Evolutionary conservation across 1,140 invertebrate genomes (phyloP), one percentile per base, ranked within the genome.

Genomic region (Orussus abietinus): DNA sequence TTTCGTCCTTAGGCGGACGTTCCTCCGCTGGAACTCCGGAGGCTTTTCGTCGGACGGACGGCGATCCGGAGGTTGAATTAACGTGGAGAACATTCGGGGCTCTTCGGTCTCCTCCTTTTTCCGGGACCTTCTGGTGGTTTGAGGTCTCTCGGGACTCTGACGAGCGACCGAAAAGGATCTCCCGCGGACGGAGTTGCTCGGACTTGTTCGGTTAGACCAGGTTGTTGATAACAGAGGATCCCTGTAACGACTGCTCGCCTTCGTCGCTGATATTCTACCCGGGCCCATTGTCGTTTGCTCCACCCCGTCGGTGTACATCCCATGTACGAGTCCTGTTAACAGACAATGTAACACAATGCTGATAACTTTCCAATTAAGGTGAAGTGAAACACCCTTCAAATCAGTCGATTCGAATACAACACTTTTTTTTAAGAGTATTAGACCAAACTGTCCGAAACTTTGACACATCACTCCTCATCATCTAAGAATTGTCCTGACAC

Each of bases 21-120:
- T 13, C 12, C 21, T n/a, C 22, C 6, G 6, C 6, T 25, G 22
- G 22, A 6, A n/a, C 22, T 25, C n/a, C 22, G 6, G 22, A 7
- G 6, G 22, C 22, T 25, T 6, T 25, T 25, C 22, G 6, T 36
- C 18, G 13, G 18, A 15, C 18, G 6, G 34, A 9, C 14, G 12
- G 11, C 12, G 22, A 31, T 45, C 37, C 28, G 44, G 11, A 15
- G n/a, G 26, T 20, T 5, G 6, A 29, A 15, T 9, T 5, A 17
- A n/a, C 12, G 32, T 39, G 25, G 36, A 36, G 22, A 46, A 46
- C 35, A 31, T 38, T 26, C 44, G 44, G 26, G 42, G 42, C 35
- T 46, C 40, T 33, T 25, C 6, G 14, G 35, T 34, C 35, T 21
- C 18, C 31, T 25, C 30, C 21, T 46, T 37, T 17, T 32, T 38